These are phyloP conservation scores for Cercopithecus mona DNA, from an alignment of 2,113 vertebrate genomes.

Conservation along the genomic window DNA sequence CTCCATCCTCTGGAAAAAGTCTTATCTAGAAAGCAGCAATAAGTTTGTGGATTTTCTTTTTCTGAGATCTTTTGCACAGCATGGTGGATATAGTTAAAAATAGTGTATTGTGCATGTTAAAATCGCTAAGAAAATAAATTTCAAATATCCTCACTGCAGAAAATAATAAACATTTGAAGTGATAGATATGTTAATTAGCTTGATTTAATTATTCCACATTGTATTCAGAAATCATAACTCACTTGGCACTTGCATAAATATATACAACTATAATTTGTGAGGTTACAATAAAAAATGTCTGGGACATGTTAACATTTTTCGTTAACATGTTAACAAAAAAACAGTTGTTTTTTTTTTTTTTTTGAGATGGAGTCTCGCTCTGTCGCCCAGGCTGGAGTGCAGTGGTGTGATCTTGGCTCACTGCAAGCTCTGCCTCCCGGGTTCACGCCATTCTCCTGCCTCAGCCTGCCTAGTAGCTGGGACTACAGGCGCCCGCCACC, in stretches of 20 bases:
- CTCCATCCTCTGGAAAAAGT: neutral
- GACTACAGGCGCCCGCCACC: too few relatives aligned
- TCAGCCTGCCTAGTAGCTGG: too few relatives aligned
- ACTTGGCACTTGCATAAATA: neutral
- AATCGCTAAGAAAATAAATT: neutral
- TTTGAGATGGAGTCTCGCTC: too few relatives aligned
- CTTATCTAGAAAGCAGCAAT: neutral
- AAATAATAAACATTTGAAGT: neutral
- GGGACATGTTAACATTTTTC: neutral
- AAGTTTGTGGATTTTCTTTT: neutral
- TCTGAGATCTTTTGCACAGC: neutral
- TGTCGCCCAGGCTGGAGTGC: too few relatives aligned
- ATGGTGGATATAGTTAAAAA: neutral
- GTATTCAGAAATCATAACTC: neutral
- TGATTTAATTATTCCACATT: neutral
- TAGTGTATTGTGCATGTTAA: neutral
- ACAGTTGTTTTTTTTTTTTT: too few relatives aligned
- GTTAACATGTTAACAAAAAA: too few relatives aligned
- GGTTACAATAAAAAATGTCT: neutral
- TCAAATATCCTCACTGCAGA: neutral
- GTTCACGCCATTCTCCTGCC: too few relatives aligned
- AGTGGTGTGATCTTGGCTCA: too few relatives aligned
- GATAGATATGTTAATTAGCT: neutral
- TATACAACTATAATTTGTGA: neutral
- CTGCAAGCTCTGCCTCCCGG: too few relatives aligned